Percentiles rank a stretch among this genome's conserved stretches.
phyloP scores from a whole-genome alignment of 2,888 invertebrate genomes.

The Leuctra nigra region DNA sequence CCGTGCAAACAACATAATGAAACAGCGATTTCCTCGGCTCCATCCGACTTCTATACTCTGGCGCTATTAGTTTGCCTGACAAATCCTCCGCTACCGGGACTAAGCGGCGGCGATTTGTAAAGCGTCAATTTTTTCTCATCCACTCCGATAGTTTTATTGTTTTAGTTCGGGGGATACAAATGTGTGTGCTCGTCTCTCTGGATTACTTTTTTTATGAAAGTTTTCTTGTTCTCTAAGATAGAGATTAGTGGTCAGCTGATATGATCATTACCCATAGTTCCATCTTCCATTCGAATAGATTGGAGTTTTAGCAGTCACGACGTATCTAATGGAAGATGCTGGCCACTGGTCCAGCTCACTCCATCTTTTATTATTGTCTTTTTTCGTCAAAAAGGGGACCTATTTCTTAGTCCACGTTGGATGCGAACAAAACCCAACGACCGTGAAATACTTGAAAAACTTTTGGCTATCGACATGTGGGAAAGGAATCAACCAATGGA shows the following conservation, averaged over 20 bases:
- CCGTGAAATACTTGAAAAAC: slow-evolving; percentile 9
- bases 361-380: slow-evolving; percentile 12
- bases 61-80: slow-evolving; percentile 5
- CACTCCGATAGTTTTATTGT: slow-evolving; percentile 13
- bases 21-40: not conserved
- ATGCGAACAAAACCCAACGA: slow-evolving; percentile 9
- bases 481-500: no score
- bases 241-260: slow-evolving; percentile 18
- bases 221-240: not conserved
- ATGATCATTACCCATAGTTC: slow-evolving; percentile 14
- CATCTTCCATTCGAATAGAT: slow-evolving; percentile 11
- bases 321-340: no score
- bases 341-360: no score
- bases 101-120: slow-evolving; percentile 13
- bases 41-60: not conserved
- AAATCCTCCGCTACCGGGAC: slow-evolving; percentile 6
- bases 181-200: not conserved
- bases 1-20: not conserved
- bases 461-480: no score
- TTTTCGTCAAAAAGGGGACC: no score
- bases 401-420: not conserved
- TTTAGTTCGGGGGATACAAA: slow-evolving; percentile 12
- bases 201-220: slow-evolving; percentile 2
- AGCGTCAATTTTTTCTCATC: slow-evolving; percentile 6
- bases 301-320: slow-evolving; percentile 17